Evolutionary conservation across 2,797 vertebrate genomes (phyloP), one percentile per base, ranked within the genome.

Genomic region (Protosalanx chinensis): DNA sequence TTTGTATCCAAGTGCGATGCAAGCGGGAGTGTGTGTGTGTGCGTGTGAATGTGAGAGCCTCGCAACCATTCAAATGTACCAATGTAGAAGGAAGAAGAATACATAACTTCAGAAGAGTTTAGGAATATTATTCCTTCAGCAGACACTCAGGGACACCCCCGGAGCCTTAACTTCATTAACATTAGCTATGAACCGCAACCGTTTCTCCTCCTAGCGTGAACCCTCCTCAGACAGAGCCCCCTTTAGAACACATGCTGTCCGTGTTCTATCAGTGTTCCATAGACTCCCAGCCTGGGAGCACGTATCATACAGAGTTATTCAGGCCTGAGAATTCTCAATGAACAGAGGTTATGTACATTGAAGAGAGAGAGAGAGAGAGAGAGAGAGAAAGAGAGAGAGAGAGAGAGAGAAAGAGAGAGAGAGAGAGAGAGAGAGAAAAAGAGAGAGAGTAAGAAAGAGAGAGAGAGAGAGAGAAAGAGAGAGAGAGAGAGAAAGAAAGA

Each of bases 291-390:
- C 33, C 20, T 7, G 56, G 74, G 66, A 37, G 60, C 67, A 33
- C 8, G 53, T 66, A 68, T 71, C 63, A 1, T 16, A 71, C 67
- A 66, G 53, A 67, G 73, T 70, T 76, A 73, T 41, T 74, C 74
- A 65, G 73, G 73, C 71, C 67, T 80, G 73, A 15, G 79, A 81
- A 82, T 65, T 53, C 68, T 79, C 81, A 89, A 81, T 71, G 56
- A 81, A 35, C 59, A 57, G 59, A 80, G 84, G 88, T 87, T 76
- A 88, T 86, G 73, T 85, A 87, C 88, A 88, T 77, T 70, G 76
- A 82, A 87, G 79, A 81, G 81, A 46, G 62, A 37, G 16, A 30
- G 32, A 72, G 51, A 72, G 74, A 37, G 70, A 73, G 73, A 64
- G 72, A 65, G 37, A 27, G 10, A 27, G 10, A 20, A 18, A 15